Conservation (phyloP, 2,113 vertebrate species). For the Zeus faber region DNA sequence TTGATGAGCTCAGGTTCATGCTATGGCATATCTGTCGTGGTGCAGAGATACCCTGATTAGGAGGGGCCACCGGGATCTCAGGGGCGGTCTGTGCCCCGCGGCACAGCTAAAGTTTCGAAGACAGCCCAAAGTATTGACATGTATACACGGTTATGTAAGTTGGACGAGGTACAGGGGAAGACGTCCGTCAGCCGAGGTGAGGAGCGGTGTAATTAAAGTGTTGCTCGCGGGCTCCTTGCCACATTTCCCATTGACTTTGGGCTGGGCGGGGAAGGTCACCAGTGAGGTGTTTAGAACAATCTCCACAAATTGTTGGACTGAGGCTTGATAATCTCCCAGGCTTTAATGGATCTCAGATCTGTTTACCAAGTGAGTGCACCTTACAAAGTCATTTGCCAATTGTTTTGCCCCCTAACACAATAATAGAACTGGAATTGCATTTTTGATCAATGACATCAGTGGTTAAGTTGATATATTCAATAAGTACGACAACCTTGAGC, state of each 20-base stretch:
- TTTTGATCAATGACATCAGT: conserved; percentile 78
- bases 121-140: conserved; percentile 43
- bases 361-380: conserved; percentile 73
- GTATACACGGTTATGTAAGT: conserved; percentile 40
- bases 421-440: conserved; percentile 75
- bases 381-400: conserved; percentile 75
- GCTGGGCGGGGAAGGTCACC: conserved; percentile 62
- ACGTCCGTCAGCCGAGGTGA: conserved; percentile 25
- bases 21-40: conserved; percentile 36
- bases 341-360: conserved; percentile 72
- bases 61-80: conserved; percentile 28
- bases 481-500: conserved; percentile 75
- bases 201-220: conserved; percentile 63
- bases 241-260: conserved; percentile 71
- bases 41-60: conserved; percentile 54
- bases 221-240: conserved; percentile 52
- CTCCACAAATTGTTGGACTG: conserved; percentile 70
- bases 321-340: conserved; percentile 71
- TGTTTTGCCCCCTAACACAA: conserved; percentile 71
- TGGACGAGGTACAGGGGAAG: conserved; percentile 10
- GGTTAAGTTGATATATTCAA: conserved; percentile 77
- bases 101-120: background rate
- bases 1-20: conserved; percentile 51
- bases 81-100: conserved; percentile 30
- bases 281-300: conserved; percentile 69